phyloP scores from a whole-genome alignment of 2,797 vertebrate genomes.

The Carcharodon carcharias region DNA sequence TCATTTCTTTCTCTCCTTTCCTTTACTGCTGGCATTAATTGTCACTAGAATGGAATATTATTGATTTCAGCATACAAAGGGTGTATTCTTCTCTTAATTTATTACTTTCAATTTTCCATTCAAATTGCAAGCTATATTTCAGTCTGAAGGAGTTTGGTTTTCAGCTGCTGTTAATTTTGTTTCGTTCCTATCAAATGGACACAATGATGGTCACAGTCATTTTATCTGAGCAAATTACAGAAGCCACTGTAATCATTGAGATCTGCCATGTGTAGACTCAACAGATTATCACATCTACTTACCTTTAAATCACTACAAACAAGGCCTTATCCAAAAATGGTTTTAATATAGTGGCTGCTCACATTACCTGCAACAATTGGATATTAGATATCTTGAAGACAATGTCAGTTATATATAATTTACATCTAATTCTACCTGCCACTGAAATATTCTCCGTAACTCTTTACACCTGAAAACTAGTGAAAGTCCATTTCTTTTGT shows the following conservation, averaged over 20 bases:
- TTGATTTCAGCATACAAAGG: background rate
- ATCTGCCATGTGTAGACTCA: background rate
- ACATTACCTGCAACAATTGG: background rate
- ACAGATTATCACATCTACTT: background rate
- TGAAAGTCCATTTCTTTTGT: background rate
- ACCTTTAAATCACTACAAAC: background rate
- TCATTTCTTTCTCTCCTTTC: background rate
- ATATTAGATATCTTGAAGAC: background rate
- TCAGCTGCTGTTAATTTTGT: background rate
- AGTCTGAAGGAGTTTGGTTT: background rate
- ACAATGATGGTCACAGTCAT: background rate
- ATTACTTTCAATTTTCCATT: background rate
- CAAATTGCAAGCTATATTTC: background rate
- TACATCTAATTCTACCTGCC: background rate
- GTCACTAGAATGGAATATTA: background rate
- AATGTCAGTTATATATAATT: background rate
- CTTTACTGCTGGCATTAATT: background rate
- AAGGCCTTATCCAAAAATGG: background rate
- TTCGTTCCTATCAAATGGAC: background rate
- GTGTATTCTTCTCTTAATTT: background rate
- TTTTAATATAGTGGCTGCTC: background rate
- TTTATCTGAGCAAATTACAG: background rate
- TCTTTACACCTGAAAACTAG: background rate
- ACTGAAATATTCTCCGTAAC: slow-evolving; percentile 4
- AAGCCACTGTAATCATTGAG: background rate